Evolutionary conservation across 2,888 invertebrate genomes (phyloP).

Genomic region (Cheilosia grossa): DNA sequence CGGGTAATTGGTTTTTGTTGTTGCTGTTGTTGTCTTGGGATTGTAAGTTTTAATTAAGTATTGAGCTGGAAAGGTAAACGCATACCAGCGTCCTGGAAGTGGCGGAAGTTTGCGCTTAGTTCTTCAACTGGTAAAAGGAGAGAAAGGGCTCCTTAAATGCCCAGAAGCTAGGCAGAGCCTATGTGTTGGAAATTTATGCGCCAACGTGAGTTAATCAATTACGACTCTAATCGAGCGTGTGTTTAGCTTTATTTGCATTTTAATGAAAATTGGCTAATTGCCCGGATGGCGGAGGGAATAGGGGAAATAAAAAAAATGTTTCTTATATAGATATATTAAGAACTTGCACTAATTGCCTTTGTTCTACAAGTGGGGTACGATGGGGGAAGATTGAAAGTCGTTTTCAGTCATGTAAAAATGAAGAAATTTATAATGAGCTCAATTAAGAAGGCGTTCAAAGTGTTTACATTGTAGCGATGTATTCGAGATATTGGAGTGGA

Average conservation of each 20-base stretch:
- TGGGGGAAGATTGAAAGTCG: constrained; percentile 15
- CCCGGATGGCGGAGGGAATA: constrained; percentile 19
- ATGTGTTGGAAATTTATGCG: constrained; percentile 34
- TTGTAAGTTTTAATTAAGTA: constrained; percentile 74
- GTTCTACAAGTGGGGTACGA: background rate
- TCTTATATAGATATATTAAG: constrained; percentile 25
- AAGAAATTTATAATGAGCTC: background rate
- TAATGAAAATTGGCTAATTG: constrained; percentile 73
- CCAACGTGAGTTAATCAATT: constrained; percentile 71
- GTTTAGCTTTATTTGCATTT: constrained; percentile 73
- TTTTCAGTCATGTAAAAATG: constrained; percentile 13
- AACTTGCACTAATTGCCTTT: constrained; percentile 45
- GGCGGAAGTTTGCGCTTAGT: constrained; percentile 55
- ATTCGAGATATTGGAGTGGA: no score
- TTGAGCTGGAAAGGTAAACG: constrained; percentile 66
- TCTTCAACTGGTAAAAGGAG: constrained; percentile 8
- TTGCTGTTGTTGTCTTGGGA: constrained; percentile 58
- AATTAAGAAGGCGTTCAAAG: background rate
- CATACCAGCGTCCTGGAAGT: constrained; percentile 3
- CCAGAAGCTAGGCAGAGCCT: constrained; percentile 38
- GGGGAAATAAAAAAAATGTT: constrained; percentile 15
- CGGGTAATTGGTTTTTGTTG: constrained; percentile 71
- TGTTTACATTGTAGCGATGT: no score
- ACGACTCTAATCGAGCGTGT: constrained; percentile 71
- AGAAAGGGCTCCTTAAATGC: constrained; percentile 24